Conservation (phyloP, 1,140 invertebrate species). For the Aphidius gifuensis region DNA sequence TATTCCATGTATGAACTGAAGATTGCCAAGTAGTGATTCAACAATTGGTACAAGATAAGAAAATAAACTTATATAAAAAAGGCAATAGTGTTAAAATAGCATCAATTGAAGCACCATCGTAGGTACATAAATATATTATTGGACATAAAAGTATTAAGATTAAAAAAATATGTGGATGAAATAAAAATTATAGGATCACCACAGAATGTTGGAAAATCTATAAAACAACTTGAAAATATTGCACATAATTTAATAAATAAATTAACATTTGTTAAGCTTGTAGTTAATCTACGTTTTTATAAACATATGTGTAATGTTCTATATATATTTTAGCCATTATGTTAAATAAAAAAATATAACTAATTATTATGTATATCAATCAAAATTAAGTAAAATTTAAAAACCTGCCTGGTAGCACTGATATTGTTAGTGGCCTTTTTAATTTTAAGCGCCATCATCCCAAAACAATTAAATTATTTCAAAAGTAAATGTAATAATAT, state of each 20-base stretch:
- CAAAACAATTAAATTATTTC: too few relatives aligned
- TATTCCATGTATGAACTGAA: too few relatives aligned
- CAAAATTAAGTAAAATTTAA: too few relatives aligned
- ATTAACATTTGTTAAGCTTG: constrained; percentile 75
- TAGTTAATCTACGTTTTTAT: constrained; percentile 84
- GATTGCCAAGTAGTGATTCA: constrained; percentile 87
- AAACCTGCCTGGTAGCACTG: too few relatives aligned
- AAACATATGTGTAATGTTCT: too few relatives aligned
- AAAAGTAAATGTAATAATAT: too few relatives aligned
- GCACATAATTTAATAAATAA: constrained; percentile 80
- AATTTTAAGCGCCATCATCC: too few relatives aligned
- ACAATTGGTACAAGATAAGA: constrained; percentile 89
- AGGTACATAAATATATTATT: constrained; percentile 98
- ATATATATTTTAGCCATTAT: too few relatives aligned
- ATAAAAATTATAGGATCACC: constrained; percentile 95
- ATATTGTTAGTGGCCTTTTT: too few relatives aligned
- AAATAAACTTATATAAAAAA: constrained; percentile 94
- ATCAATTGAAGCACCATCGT: constrained; percentile 84
- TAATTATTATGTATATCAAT: too few relatives aligned
- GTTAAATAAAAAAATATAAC: too few relatives aligned
- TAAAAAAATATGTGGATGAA: constrained; percentile 83
- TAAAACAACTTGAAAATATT: constrained; percentile 73
- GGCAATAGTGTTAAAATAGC: constrained; percentile 90
- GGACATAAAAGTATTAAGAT: constrained; percentile 92
- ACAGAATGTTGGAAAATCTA: constrained; percentile 87